phyloP scores from a whole-genome alignment of 92 coral and sea anemone species.

The Umimayanthus chanpuru region DNA sequence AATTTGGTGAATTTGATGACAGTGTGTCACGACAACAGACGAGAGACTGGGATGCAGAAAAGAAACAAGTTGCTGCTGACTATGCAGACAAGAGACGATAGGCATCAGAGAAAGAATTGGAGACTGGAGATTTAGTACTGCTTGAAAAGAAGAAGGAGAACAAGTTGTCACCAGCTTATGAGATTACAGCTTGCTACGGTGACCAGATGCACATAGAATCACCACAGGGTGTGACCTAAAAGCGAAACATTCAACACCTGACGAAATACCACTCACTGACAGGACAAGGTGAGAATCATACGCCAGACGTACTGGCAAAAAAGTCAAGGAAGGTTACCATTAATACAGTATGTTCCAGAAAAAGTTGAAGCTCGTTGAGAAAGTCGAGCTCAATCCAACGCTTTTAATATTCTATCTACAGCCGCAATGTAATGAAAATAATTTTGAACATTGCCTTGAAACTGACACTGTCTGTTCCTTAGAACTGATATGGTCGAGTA shows the following conservation, averaged over 20 bases:
- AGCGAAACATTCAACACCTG: slow-evolving; percentile 25
- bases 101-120: slow-evolving; percentile 31
- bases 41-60: slow-evolving; percentile 32
- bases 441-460: too few relatives aligned
- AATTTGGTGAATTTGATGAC: slow-evolving; percentile 43
- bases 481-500: too few relatives aligned
- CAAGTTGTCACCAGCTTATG: slow-evolving; percentile 55
- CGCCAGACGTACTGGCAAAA: too few relatives aligned
- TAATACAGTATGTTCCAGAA: too few relatives aligned
- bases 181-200: slow-evolving; percentile 48
- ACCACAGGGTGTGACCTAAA: slow-evolving; percentile 51
- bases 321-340: too few relatives aligned
- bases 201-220: slow-evolving; percentile 50
- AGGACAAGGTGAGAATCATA: too few relatives aligned
- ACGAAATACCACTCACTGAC: not conserved
- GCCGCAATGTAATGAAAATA: too few relatives aligned
- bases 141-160: slow-evolving; percentile 45
- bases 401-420: too few relatives aligned
- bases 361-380: too few relatives aligned
- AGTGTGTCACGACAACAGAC: slow-evolving; percentile 6
- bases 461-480: too few relatives aligned
- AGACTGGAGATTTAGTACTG: slow-evolving; percentile 28
- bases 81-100: slow-evolving; percentile 33
- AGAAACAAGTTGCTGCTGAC: slow-evolving; percentile 48
- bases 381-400: too few relatives aligned